Base-by-base conservation (phyloP, 1,140 invertebrate genomes). In the Myzus persicae region DNA sequence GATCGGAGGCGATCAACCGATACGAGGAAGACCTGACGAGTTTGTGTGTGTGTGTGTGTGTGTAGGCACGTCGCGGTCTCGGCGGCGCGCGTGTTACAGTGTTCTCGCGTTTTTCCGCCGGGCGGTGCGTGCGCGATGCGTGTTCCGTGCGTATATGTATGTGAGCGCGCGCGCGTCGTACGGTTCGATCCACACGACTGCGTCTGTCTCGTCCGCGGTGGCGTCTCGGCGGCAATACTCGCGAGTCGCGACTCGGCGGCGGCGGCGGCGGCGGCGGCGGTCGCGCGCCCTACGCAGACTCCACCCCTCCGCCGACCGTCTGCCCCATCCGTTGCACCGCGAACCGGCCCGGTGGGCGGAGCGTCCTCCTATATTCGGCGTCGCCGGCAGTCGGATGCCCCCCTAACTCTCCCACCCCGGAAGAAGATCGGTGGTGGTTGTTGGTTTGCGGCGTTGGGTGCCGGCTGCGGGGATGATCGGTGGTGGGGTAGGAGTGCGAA, bases 141-240 rank as follows among this genome's bases (percentile, higher is more conserved):
- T 42, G 31, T n/a, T 26, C 24, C 84, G 84, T 42, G 42, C 24
- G 84, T 85, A 11, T 87, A 26, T 46, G 36, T 89, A n/a, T 38
- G 87, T 54, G 87, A 36, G 36, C 89, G 89, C 38, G 51, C 18
- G 51, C 89, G 89, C 38, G 24, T n/a, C 51, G 91, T 84, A 31
- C 91, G 91, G 91, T 93, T 93, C 91, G 76, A 84, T 93, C 44
- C 91, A 93, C 91, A 92, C 91, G 91, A 93, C 91, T 93, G 91
- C 76, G 46, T 92, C 40, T 67, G 90, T 82, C 90, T 81, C 54
- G 90, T 93, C 91, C 91, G 91, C 91, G 91, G 91, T 84, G 91
- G 91, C 76, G 91, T 93, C 91, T 92, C 91, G 90, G 67, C 90
- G 90, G 90, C 54, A n/a, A 76, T 67, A 44, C 54, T 18, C 42